A percentile compares a stretch with the other conserved stretches of the same genome.
Evolutionary conservation across 2,113 vertebrate species (phyloP).

Genomic region (Narcine bancroftii): DNA sequence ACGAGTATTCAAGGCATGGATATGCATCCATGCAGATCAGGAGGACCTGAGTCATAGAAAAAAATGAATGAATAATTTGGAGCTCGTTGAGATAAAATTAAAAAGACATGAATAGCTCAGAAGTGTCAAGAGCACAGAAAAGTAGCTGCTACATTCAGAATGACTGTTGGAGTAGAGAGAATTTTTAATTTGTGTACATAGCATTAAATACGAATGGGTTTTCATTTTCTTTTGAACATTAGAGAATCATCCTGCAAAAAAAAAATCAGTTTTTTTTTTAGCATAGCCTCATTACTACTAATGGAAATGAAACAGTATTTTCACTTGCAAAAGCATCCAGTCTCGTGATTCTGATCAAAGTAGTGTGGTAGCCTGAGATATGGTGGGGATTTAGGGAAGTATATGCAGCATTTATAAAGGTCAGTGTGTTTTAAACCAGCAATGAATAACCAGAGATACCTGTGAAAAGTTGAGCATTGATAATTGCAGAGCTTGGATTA

Average conservation of each 20-base stretch:
- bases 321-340: background rate
- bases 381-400: conserved; percentile 17
- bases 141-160: background rate
- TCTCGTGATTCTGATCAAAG: conserved; percentile 17
- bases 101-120: background rate
- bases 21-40: background rate
- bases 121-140: background rate
- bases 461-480: conserved; percentile 32
- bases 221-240: conserved; percentile 11
- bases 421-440: conserved; percentile 29
- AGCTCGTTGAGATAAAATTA: conserved; percentile 9
- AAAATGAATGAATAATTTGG: background rate
- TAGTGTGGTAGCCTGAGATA: background rate
- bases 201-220: background rate
- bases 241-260: background rate
- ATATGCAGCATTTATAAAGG: conserved; percentile 30
- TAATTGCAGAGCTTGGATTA: conserved; percentile 36
- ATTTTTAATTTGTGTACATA: background rate
- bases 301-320: conserved; percentile 15
- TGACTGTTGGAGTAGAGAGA: background rate
- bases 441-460: conserved; percentile 26
- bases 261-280: conserved; percentile 19
- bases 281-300: conserved; percentile 3
- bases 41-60: background rate
- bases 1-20: background rate